These are phyloP conservation scores for Egretta garzetta DNA, from an alignment of 2,113 vertebrate genomes.

Conservation along the genomic window DNA sequence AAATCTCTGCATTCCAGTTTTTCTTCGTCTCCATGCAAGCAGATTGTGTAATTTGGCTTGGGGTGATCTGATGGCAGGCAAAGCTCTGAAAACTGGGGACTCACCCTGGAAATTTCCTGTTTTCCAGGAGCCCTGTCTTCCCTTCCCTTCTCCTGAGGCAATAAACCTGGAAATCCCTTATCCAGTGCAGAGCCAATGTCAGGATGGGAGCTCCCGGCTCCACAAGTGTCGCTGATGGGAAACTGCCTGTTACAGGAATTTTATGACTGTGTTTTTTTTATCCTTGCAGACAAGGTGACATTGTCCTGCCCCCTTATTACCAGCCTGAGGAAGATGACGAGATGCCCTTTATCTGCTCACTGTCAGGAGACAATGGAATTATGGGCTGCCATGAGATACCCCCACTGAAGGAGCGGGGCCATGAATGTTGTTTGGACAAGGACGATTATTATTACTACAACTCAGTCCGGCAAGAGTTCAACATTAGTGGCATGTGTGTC, in stretches of 20 bases:
- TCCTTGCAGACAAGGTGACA: constrained; percentile 81
- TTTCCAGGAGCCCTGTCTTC: not conserved
- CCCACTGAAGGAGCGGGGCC: constrained; percentile 85
- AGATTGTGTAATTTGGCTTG: not conserved
- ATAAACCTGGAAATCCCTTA: not conserved
- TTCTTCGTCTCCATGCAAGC: not conserved
- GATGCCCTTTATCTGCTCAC: constrained; percentile 96
- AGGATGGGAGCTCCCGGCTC: not conserved
- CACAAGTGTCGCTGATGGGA: not conserved
- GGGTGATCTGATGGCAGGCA: not conserved
- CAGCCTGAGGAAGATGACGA: constrained; percentile 93
- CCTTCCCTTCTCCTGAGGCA: not conserved
- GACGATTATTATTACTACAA: constrained; percentile 88
- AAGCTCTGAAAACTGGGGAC: not conserved
- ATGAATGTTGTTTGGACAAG: constrained; percentile 91
- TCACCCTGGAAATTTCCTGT: not conserved
- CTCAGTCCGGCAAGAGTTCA: constrained; percentile 81
- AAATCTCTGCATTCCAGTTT: not conserved
- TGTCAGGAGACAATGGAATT: constrained; percentile 95
- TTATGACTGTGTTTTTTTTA: not conserved
- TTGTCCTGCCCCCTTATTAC: constrained; percentile 91
- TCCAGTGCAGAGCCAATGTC: not conserved
- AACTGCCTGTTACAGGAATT: not conserved
- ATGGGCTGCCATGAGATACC: constrained; percentile 94
- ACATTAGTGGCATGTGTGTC: constrained; percentile 87